Conservation (phyloP, 2,797 vertebrate genomes). For the Graptemys geographica region DNA sequence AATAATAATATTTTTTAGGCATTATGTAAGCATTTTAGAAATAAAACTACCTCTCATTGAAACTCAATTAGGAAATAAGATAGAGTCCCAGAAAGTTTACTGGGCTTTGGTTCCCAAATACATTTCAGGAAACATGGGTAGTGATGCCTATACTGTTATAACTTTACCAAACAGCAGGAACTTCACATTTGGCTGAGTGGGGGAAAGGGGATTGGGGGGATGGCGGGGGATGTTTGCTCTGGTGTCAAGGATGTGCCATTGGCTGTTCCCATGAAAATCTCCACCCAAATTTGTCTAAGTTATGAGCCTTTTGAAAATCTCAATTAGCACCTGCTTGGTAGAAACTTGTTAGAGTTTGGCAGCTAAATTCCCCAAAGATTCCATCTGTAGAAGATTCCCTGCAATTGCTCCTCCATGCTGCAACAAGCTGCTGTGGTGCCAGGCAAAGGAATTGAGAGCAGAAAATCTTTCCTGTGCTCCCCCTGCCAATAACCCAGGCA, state of each 20-base stretch:
- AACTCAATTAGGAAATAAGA: neutral
- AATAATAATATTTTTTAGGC: neutral
- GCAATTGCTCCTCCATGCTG: neutral
- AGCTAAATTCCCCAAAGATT: neutral
- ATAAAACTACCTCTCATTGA: conserved; percentile 5
- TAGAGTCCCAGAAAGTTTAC: neutral
- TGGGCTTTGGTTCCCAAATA: no score
- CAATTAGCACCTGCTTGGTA: neutral
- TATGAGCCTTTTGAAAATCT: neutral
- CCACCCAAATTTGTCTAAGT: neutral
- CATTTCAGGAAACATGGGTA: neutral
- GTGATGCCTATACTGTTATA: no score
- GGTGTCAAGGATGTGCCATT: no score
- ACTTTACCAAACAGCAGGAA: no score
- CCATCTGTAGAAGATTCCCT: neutral
- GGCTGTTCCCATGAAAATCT: neutral
- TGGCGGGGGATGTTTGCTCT: no score
- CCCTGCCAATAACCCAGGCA: no score
- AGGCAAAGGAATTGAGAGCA: neutral
- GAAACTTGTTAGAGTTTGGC: neutral
- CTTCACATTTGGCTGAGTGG: no score
- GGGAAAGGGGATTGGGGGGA: no score
- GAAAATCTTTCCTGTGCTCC: neutral
- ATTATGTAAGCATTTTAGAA: neutral
- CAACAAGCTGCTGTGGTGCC: neutral